Evolutionary conservation across 2,113 vertebrate species (phyloP).

Genomic region (Ictalurus furcatus): DNA sequence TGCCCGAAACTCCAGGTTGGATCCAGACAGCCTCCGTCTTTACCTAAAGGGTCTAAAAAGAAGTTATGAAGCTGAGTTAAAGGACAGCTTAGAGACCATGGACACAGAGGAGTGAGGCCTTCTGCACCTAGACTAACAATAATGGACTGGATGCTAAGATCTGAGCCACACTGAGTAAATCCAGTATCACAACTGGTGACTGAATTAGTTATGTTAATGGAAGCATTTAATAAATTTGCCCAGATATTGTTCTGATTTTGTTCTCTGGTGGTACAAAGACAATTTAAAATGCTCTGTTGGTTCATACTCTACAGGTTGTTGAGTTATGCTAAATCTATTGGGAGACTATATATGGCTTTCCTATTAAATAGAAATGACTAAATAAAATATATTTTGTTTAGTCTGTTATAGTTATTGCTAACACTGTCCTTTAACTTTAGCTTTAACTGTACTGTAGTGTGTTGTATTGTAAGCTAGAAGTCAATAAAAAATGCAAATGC

Average conservation of each 20-base stretch:
- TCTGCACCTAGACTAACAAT: not conserved
- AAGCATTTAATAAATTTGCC: not conserved
- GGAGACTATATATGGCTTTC: not conserved
- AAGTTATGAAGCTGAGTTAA: slow-evolving; percentile 78
- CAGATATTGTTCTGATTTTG: slow-evolving; percentile 2
- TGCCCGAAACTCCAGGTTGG: slow-evolving; percentile 88
- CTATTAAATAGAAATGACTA: not conserved
- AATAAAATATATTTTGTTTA: not conserved
- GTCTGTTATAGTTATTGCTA: not conserved
- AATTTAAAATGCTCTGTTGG: not conserved
- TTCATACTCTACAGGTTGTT: slow-evolving; percentile 14
- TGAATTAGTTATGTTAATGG: not conserved
- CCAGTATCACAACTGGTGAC: not conserved
- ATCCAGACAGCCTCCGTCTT: slow-evolving; percentile 80
- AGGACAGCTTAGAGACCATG: slow-evolving; percentile 50
- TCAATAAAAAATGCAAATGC: not conserved
- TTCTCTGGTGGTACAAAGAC: not conserved
- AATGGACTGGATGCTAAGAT: not conserved
- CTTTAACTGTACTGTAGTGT: not conserved
- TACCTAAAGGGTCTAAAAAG: slow-evolving; percentile 86
- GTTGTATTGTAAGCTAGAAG: not conserved
- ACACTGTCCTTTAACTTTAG: not conserved
- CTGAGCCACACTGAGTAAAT: not conserved
- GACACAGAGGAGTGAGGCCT: slow-evolving; percentile 63
- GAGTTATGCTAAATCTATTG: not conserved